Evolutionary conservation across 2,797 vertebrate genomes (phyloP).

Genomic region (Xenentodon cancila): DNA sequence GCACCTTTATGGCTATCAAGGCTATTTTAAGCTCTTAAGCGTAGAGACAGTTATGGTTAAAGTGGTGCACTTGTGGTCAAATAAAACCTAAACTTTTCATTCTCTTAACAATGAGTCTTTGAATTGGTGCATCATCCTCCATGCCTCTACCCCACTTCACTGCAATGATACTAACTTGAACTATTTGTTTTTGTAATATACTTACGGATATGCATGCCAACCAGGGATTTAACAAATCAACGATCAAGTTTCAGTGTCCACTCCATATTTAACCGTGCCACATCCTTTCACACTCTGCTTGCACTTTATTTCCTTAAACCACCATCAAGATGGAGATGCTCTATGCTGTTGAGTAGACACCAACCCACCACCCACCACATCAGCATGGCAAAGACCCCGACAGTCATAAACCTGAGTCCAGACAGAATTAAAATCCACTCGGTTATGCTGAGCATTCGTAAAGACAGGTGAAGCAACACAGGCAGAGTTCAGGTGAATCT

Average conservation of each 20-base stretch:
- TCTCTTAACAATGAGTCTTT: background rate
- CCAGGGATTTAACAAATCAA: slow-evolving; percentile 72
- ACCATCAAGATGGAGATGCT: slow-evolving; percentile 24
- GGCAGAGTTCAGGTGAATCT: background rate
- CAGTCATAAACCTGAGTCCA: slow-evolving; percentile 26
- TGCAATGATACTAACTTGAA: background rate
- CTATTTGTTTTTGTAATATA: slow-evolving; percentile 1
- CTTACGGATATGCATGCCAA: slow-evolving; percentile 41
- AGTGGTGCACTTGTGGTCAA: background rate
- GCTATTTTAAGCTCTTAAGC: too few species aligned
- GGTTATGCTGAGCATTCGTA: background rate
- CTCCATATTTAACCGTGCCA: slow-evolving; percentile 71
- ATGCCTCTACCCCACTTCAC: background rate
- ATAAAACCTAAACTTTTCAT: background rate
- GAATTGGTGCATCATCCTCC: slow-evolving; percentile 1
- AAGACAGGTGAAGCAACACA: slow-evolving; percentile 21
- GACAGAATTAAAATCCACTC: slow-evolving; percentile 2
- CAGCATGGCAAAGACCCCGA: slow-evolving; percentile 38
- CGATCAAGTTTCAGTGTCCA: slow-evolving; percentile 49
- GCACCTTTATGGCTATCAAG: too few species aligned
- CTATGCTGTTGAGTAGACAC: slow-evolving; percentile 34
- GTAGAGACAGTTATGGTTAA: too few species aligned
- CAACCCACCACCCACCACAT: slow-evolving; percentile 44
- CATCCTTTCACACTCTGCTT: slow-evolving; percentile 53
- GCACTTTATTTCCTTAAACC: slow-evolving; percentile 40